Conservation (phyloP, 2,113 vertebrate genomes). For the Aptenodytes forsteri region DNA sequence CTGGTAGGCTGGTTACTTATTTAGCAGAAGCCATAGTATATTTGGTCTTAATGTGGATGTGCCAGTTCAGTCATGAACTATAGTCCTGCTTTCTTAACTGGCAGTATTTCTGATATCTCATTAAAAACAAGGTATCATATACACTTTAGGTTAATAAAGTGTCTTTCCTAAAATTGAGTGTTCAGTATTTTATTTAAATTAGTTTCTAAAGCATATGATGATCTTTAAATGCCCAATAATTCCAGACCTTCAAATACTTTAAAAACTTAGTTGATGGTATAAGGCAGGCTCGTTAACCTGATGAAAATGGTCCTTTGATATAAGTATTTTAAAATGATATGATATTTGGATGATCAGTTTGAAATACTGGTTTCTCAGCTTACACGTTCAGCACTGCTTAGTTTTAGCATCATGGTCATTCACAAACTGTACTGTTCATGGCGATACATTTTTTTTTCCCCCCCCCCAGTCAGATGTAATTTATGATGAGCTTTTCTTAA, state of each 20-base stretch:
- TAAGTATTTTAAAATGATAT: neutral
- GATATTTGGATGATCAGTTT: neutral
- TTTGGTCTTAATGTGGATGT: neutral
- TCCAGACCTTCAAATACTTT: neutral
- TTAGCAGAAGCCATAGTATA: accelerated
- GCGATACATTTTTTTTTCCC: accelerated
- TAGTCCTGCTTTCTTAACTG: neutral
- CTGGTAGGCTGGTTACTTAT: neutral
- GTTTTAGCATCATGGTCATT: neutral
- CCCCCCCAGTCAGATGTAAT: neutral
- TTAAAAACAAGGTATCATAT: neutral
- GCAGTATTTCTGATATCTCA: neutral
- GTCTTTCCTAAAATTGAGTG: neutral
- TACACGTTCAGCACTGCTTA: neutral
- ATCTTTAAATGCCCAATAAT: neutral
- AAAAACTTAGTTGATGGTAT: neutral
- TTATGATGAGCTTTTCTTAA: neutral
- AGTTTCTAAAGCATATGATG: neutral
- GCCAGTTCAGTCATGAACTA: neutral
- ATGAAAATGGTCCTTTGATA: neutral
- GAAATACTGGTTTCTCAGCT: neutral
- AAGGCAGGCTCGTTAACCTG: neutral
- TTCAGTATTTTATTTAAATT: neutral
- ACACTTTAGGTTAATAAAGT: neutral
- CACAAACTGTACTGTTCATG: neutral